A percentile compares a stretch with the other conserved stretches of the same genome.
Conservation (phyloP, 1,140 invertebrate species). For the Cephus cinctus region DNA sequence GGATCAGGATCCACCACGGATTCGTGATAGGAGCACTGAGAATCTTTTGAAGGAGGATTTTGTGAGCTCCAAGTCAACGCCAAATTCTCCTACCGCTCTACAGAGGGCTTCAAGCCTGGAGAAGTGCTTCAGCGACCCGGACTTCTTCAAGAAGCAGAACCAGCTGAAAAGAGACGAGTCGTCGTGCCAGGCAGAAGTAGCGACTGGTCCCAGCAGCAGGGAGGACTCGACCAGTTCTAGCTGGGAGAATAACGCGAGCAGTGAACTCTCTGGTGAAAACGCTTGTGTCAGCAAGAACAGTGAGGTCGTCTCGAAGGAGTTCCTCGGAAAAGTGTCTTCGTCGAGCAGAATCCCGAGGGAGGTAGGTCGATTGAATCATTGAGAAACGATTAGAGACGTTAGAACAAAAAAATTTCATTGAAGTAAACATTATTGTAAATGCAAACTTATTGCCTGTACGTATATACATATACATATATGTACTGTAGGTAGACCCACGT, state of each 20-base stretch:
- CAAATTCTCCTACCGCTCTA: constrained; percentile 34
- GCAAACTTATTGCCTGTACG: too few species aligned
- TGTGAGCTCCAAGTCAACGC: constrained; percentile 34
- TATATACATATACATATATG: too few species aligned
- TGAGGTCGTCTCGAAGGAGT: constrained; percentile 32
- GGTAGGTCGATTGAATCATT: not conserved
- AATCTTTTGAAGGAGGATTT: constrained; percentile 25
- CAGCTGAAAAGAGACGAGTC: constrained; percentile 7
- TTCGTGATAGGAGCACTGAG: constrained; percentile 33
- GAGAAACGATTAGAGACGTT: too few species aligned
- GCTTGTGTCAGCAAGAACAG: constrained; percentile 24
- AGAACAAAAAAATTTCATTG: too few species aligned
- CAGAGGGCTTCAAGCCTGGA: constrained; percentile 40
- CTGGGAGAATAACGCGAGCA: constrained; percentile 32
- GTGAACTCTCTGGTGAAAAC: constrained; percentile 28
- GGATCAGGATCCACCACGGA: constrained; percentile 47
- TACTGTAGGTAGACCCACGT: too few species aligned
- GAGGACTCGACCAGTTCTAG: constrained; percentile 34
- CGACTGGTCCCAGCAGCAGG: constrained; percentile 14
- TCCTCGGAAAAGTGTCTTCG: constrained; percentile 44
- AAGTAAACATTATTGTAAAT: too few species aligned
- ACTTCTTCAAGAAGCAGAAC: constrained; percentile 37
- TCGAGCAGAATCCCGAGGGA: constrained; percentile 11
- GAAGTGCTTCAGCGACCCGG: constrained; percentile 43
- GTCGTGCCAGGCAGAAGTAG: constrained; percentile 15